Percentiles rank a stretch among this genome's conserved stretches.
Conservation (phyloP, 2,797 vertebrate genomes). For the Karalla daura region DNA sequence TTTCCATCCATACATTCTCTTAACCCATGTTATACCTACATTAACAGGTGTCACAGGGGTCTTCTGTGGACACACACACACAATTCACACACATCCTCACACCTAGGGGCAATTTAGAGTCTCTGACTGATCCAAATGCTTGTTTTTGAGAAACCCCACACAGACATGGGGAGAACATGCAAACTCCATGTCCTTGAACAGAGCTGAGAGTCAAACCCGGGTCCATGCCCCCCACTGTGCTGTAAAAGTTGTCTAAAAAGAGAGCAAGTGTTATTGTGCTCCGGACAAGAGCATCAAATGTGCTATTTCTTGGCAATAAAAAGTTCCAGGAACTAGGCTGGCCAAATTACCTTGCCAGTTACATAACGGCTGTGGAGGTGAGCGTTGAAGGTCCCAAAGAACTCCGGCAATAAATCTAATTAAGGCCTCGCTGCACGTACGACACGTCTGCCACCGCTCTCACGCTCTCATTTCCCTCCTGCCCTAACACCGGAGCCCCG, state of each 20-base stretch:
- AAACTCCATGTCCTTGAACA: too few species aligned
- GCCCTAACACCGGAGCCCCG: slow-evolving; percentile 8
- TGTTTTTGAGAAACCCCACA: too few species aligned
- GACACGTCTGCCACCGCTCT: slow-evolving; percentile 5
- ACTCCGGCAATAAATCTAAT: slow-evolving; percentile 38
- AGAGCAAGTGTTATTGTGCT: not conserved
- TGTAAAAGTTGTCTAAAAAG: not conserved
- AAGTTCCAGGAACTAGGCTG: slow-evolving; percentile 1
- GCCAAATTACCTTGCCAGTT: slow-evolving; percentile 15
- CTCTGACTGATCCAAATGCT: too few species aligned
- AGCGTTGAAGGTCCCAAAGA: slow-evolving; percentile 21
- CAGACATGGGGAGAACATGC: too few species aligned
- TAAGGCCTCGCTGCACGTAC: slow-evolving; percentile 14
- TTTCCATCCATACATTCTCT: too few species aligned
- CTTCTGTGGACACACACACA: too few species aligned
- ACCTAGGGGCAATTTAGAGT: too few species aligned
- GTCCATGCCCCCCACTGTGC: too few species aligned
- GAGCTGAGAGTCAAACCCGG: too few species aligned
- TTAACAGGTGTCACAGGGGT: too few species aligned
- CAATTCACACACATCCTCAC: too few species aligned
- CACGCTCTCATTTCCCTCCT: slow-evolving; percentile 30
- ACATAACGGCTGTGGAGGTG: slow-evolving; percentile 6
- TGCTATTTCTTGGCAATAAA: slow-evolving; percentile 11
- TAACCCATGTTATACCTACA: too few species aligned
- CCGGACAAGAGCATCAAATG: not conserved